A percentile compares a stretch with the other conserved stretches of the same genome.
Evolutionary conservation across 2,888 invertebrate genomes (phyloP).

Genomic region (Chymomyza fuscimana): DNA sequence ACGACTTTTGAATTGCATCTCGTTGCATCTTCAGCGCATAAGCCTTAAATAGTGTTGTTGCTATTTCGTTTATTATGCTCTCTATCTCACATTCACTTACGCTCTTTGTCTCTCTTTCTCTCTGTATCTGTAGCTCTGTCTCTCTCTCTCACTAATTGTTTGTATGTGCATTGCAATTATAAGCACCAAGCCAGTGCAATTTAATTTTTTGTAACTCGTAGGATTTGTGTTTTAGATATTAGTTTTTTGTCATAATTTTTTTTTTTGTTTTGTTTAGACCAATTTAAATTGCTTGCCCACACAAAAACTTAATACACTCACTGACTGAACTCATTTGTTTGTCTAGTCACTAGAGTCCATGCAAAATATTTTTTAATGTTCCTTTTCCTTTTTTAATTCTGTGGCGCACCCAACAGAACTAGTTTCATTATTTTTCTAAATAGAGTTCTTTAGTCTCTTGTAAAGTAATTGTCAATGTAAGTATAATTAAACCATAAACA

Average conservation of each 20-base stretch:
- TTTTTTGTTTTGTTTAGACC: neutral
- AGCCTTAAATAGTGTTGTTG: slow-evolving; percentile 67
- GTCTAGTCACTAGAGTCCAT: slow-evolving; percentile 29
- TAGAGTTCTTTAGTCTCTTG: slow-evolving; percentile 56
- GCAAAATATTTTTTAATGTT: slow-evolving; percentile 33
- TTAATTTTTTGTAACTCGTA: slow-evolving; percentile 24
- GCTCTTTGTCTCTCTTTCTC: neutral
- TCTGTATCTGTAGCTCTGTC: slow-evolving; percentile 24
- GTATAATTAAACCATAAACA: slow-evolving; percentile 42
- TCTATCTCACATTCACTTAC: slow-evolving; percentile 34
- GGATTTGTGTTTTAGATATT: slow-evolving; percentile 53
- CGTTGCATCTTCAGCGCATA: slow-evolving; percentile 63
- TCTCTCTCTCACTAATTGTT: slow-evolving; percentile 36
- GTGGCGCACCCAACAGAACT: slow-evolving; percentile 47
- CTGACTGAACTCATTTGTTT: slow-evolving; percentile 36
- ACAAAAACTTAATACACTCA: slow-evolving; percentile 25
- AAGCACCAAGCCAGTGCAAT: slow-evolving; percentile 54
- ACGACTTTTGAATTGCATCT: slow-evolving; percentile 60
- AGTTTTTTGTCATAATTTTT: neutral
- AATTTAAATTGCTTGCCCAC: slow-evolving; percentile 54
- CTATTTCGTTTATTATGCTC: slow-evolving; percentile 46
- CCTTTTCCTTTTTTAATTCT: slow-evolving; percentile 23
- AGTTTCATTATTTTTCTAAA: slow-evolving; percentile 19
- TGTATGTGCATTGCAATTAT: slow-evolving; percentile 65
- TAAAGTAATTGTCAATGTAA: slow-evolving; percentile 72